Base-by-base conservation (phyloP, 1,140 invertebrate species). In the Drusus annulatus region DNA sequence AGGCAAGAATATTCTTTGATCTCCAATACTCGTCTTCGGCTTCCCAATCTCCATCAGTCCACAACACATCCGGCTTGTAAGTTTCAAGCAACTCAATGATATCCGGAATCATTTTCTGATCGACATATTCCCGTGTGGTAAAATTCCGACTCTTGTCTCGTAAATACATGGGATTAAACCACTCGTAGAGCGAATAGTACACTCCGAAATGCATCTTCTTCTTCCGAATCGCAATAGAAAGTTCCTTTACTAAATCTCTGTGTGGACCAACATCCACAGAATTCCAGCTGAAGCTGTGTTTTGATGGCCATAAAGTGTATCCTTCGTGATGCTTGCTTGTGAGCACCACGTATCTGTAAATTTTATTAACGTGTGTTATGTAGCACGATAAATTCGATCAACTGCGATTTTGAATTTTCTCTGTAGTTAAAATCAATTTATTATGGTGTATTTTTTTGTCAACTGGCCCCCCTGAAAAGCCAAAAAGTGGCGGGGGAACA, bases 281-380 rank as follows among this genome's bases (percentile, higher is more conserved):
- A 89, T 98, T 98, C 97, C 97, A 98, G 85, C 96, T 95, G 85
- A 94, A 98, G 0, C 96, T 94, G 76, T 93, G 92, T 81, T 92
- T 93, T 0, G 96, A 97, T 31, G 97, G 97, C 93, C 96, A 98
- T 28, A 98, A 77, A 0, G 96, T 96, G 84, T 91, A 98, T 13
- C 97, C 97, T 88, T 98, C 97, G 86, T 98, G 97, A 91, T 98
- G 97, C 89, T 98, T 98, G 84, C 94, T 96, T 2, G 97, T 98
- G 2, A 98, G 85, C 2, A 98, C 95, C 7, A 98, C 91, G 86
- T 98, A 96, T 86, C 94, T 96, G 80, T 31, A 90, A 88, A 65
- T 25, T 50, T 58, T 10, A 73, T 28, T 28, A n/a, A n/a, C n/a
- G n/a, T n/a, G n/a, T n/a, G n/a, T n/a, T n/a, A n/a, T n/a, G n/a